These are phyloP conservation scores for Myrmecophaga tridactyla DNA, from an alignment of 2,113 vertebrate genomes.

Conservation along the genomic window DNA sequence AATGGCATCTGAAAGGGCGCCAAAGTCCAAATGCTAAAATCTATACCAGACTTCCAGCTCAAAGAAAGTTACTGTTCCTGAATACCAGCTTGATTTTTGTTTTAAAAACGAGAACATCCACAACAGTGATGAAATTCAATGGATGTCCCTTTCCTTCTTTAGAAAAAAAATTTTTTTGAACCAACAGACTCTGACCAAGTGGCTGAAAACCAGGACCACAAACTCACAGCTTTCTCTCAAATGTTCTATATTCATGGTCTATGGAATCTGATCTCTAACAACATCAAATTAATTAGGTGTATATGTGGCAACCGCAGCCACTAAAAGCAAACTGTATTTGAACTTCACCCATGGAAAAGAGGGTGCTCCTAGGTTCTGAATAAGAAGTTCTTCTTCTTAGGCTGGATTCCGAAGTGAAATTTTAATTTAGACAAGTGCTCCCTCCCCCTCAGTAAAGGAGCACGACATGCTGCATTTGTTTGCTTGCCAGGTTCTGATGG, in stretches of 20 bases:
- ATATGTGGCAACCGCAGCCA: constrained; percentile 40
- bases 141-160: constrained; percentile 11
- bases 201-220: neutral
- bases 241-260: constrained; percentile 54
- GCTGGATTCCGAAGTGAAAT: neutral
- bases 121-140: neutral
- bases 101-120: neutral
- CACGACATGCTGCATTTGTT: neutral
- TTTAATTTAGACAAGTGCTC: neutral
- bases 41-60: constrained; percentile 20
- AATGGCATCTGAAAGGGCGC: constrained; percentile 44
- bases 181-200: constrained; percentile 45
- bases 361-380: neutral
- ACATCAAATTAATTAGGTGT: constrained; percentile 68
- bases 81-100: neutral
- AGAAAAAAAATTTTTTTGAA: neutral
- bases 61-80: constrained; percentile 18
- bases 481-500: neutral
- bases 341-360: neutral
- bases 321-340: constrained; percentile 35
- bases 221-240: constrained; percentile 30
- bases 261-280: constrained; percentile 72
- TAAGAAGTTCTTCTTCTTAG: neutral
- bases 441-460: fast-evolving
- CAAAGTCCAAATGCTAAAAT: constrained; percentile 49